Evolutionary conservation across 2,797 vertebrate genomes (phyloP).

Genomic region (Ispidina lecontei): DNA sequence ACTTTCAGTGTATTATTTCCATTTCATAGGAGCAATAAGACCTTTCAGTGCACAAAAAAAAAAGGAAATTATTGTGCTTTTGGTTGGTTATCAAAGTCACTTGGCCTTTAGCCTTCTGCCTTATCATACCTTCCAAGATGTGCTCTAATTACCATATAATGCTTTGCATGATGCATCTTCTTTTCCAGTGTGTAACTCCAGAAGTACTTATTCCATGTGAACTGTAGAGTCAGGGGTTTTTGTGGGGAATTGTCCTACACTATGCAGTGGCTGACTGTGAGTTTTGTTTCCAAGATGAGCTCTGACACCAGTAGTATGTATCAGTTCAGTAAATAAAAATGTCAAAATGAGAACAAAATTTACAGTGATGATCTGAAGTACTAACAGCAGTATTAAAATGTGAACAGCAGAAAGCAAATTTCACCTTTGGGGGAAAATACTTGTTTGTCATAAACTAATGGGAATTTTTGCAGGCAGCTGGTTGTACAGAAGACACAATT

Average conservation of each 20-base stretch:
- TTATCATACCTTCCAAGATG: constrained; percentile 74
- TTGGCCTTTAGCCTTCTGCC: constrained; percentile 68
- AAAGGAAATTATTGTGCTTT: constrained; percentile 70
- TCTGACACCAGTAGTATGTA: constrained; percentile 64
- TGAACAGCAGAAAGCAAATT: constrained; percentile 43
- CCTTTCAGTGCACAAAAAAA: constrained; percentile 29
- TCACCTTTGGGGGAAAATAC: constrained; percentile 46
- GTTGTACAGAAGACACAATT: constrained; percentile 69
- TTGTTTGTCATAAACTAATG: constrained; percentile 58
- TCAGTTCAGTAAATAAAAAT: constrained; percentile 69
- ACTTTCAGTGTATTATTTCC: constrained; percentile 48
- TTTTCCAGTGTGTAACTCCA: constrained; percentile 56
- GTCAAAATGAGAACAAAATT: constrained; percentile 18
- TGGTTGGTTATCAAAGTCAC: constrained; percentile 64
- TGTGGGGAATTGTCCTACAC: constrained; percentile 68
- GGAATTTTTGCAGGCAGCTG: constrained; percentile 63
- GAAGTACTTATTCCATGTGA: constrained; percentile 51
- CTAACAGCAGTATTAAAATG: constrained; percentile 58
- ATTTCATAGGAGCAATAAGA: constrained; percentile 65
- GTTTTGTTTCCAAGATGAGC: constrained; percentile 53
- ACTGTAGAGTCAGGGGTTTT: constrained; percentile 62
- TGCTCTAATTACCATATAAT: constrained; percentile 69
- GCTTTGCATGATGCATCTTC: constrained; percentile 66
- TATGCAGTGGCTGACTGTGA: constrained; percentile 67
- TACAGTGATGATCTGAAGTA: constrained; percentile 70